Conservation (phyloP, 2,113 vertebrate genomes). For the Dissostichus mawsoni region DNA sequence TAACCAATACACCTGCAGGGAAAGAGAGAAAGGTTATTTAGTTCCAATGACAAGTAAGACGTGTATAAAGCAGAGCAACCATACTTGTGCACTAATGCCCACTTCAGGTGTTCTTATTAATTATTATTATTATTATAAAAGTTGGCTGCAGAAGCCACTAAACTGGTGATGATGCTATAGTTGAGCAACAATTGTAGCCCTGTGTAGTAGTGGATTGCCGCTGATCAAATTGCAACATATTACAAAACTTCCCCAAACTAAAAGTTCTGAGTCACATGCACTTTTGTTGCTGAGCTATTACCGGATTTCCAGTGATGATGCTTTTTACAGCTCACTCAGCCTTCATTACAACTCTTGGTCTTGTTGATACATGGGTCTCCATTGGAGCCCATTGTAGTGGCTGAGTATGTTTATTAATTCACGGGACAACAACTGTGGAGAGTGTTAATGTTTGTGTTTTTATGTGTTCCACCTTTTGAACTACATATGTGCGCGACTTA, state of each 20-base stretch:
- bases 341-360: too few relatives aligned
- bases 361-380: too few relatives aligned
- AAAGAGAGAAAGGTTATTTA: constrained; percentile 16
- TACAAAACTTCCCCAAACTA: neutral
- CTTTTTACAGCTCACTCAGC: neutral
- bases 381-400: too few relatives aligned
- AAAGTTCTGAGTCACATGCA: neutral
- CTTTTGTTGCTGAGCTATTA: neutral
- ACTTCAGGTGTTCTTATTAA: too few relatives aligned
- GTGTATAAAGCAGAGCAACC: neutral
- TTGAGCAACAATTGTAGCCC: neutral
- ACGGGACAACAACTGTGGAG: too few relatives aligned
- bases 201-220: too few relatives aligned
- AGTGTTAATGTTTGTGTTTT: too few relatives aligned
- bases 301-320: neutral
- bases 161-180: neutral
- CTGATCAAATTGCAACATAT: neutral
- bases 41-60: neutral
- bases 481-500: neutral
- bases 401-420: too few relatives aligned
- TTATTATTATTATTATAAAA: too few relatives aligned
- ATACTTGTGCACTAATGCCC: neutral
- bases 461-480: neutral
- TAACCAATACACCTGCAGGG: constrained; percentile 44
- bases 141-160: neutral